Evolutionary conservation across 2,113 vertebrate species (phyloP).

Genomic region (Tringa solitaria): DNA sequence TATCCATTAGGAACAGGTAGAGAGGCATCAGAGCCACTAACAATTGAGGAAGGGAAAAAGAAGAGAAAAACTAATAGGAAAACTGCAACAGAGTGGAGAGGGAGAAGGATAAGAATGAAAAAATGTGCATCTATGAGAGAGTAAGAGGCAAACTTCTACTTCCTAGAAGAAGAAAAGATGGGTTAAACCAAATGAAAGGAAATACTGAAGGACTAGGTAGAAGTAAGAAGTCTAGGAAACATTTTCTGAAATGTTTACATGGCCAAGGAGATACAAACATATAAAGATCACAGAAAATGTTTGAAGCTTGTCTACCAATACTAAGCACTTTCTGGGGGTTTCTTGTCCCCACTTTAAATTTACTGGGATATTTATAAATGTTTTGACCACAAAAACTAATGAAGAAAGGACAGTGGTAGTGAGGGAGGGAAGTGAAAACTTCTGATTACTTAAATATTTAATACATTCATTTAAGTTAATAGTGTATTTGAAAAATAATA

Average conservation of each 20-base stretch:
- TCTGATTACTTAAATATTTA: neutral
- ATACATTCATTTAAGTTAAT: neutral
- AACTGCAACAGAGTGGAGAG: neutral
- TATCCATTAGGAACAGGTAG: neutral
- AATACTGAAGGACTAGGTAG: neutral
- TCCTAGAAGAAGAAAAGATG: neutral
- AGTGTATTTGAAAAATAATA: neutral
- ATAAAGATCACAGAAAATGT: neutral
- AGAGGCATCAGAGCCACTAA: neutral
- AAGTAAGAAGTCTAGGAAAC: neutral
- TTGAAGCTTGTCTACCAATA: neutral
- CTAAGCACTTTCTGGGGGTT: neutral
- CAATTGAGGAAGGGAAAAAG: fast-evolving
- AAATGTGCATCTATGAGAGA: fast-evolving
- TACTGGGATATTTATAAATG: neutral
- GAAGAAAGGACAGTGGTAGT: neutral
- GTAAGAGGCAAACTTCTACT: neutral
- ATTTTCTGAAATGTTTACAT: neutral
- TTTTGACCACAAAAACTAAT: neutral
- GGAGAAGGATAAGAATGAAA: neutral
- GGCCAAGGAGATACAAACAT: neutral
- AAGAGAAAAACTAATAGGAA: neutral
- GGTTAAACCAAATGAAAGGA: neutral
- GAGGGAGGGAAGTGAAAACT: neutral
- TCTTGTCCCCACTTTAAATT: neutral